Evolutionary conservation across 1,140 invertebrate species (phyloP).

Genomic region (Campoletis sonorensis): DNA sequence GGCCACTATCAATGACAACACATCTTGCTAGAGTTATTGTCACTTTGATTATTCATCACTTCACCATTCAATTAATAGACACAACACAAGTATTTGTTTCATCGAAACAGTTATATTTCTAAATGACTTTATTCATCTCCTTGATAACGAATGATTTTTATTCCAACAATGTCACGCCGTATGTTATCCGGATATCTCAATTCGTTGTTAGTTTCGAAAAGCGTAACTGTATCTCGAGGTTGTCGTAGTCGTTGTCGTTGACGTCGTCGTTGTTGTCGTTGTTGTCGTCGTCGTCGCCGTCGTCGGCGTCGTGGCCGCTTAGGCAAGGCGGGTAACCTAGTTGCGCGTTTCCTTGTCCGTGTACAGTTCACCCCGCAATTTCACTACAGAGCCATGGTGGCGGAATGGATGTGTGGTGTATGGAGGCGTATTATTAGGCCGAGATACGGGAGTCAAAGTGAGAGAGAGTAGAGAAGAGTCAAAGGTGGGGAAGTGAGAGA

Average conservation of each 20-base stretch:
- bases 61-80: neutral
- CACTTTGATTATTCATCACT: neutral
- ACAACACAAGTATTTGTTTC: constrained; percentile 3
- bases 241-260: constrained; percentile 7
- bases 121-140: neutral
- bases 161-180: neutral
- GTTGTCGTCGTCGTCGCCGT: constrained; percentile 16
- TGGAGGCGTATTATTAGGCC: constrained; percentile 70
- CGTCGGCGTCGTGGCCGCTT: constrained; percentile 35
- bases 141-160: neutral
- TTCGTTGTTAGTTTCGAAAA: neutral
- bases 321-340: constrained; percentile 61
- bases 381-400: constrained; percentile 70
- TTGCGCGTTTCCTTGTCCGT: constrained; percentile 61
- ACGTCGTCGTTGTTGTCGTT: constrained; percentile 32
- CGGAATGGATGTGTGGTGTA: constrained; percentile 70
- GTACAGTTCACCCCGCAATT: constrained; percentile 49
- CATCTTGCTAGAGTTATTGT: neutral
- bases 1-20: neutral
- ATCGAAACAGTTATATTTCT: neutral
- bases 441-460: constrained; percentile 51
- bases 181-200: neutral
- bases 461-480: constrained; percentile 25
- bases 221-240: constrained; percentile 7
- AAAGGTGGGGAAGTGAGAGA: constrained; percentile 36